These are phyloP conservation scores for Aspidapion aeneum DNA, from an alignment of 2,888 invertebrate genomes.

Conservation along the genomic window DNA sequence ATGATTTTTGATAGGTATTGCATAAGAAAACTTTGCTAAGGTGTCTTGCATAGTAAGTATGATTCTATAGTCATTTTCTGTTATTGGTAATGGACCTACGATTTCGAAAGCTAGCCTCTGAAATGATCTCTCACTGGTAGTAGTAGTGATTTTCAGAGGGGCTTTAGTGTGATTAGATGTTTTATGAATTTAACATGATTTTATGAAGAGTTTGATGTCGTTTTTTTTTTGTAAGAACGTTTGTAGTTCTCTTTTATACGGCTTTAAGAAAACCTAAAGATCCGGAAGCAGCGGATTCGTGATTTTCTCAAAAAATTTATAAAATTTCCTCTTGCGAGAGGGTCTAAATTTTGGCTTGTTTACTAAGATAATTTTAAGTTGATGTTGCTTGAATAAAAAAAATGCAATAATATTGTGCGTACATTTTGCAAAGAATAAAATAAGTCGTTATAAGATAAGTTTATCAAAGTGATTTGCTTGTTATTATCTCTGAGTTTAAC, in stretches of 20 bases:
- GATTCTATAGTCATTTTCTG: constrained; percentile 29
- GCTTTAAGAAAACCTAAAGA: constrained; percentile 22
- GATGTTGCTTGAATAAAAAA: background rate
- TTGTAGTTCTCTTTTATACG: constrained; percentile 23
- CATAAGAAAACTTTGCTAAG: constrained; percentile 24
- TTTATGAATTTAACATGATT: constrained; percentile 30
- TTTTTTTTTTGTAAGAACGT: constrained; percentile 37
- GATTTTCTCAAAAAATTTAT: background rate
- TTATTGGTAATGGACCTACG: constrained; percentile 27
- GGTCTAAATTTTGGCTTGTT: background rate
- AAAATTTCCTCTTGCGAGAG: background rate
- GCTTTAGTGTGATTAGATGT: constrained; percentile 23
- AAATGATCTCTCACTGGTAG: constrained; percentile 30
- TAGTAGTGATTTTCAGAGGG: constrained; percentile 37
- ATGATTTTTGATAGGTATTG: constrained; percentile 30
- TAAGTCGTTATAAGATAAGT: constrained; percentile 1
- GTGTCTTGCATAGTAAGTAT: constrained; percentile 31
- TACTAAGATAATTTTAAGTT: constrained; percentile 1
- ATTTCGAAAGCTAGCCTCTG: constrained; percentile 15
- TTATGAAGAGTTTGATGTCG: constrained; percentile 32
- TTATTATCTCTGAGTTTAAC: background rate
- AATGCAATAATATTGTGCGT: background rate
- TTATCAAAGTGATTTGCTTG: constrained; percentile 3
- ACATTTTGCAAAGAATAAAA: constrained; percentile 1
- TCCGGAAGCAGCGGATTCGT: background rate